phyloP scores from a whole-genome alignment of 2,113 vertebrate species.

The Pygoscelis adeliae region DNA sequence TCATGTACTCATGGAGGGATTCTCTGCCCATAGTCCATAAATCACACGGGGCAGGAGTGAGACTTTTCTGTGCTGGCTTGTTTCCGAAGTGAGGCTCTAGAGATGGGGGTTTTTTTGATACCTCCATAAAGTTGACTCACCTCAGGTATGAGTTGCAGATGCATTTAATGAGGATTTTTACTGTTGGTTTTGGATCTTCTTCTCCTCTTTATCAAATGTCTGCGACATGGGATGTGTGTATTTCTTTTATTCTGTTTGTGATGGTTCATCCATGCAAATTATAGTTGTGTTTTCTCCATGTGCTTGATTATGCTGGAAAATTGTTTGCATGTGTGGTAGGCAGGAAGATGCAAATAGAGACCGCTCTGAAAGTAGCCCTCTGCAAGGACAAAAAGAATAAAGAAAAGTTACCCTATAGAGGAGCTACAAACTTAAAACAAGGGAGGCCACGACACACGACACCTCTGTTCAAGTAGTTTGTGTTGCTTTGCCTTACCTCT shows the following conservation, averaged over 20 bases:
- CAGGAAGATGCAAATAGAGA: neutral
- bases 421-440: neutral
- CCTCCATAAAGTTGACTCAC: neutral
- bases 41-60: neutral
- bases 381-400: neutral
- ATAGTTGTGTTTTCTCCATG: neutral
- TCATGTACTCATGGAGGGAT: conserved; percentile 13
- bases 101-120: neutral
- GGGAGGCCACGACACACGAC: neutral
- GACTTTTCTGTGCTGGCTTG: neutral
- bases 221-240: neutral
- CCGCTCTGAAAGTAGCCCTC: neutral
- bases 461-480: neutral
- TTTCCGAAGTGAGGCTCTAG: neutral
- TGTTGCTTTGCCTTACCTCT: neutral
- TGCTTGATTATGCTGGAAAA: neutral
- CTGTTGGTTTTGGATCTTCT: neutral
- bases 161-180: neutral
- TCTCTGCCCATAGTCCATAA: conserved; percentile 24
- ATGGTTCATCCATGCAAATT: neutral
- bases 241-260: neutral
- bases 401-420: neutral
- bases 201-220: neutral
- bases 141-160: neutral
- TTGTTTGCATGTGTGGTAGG: neutral